Evolutionary conservation across 2,797 vertebrate species (phyloP).

Genomic region (Micropoecilia bifurca): DNA sequence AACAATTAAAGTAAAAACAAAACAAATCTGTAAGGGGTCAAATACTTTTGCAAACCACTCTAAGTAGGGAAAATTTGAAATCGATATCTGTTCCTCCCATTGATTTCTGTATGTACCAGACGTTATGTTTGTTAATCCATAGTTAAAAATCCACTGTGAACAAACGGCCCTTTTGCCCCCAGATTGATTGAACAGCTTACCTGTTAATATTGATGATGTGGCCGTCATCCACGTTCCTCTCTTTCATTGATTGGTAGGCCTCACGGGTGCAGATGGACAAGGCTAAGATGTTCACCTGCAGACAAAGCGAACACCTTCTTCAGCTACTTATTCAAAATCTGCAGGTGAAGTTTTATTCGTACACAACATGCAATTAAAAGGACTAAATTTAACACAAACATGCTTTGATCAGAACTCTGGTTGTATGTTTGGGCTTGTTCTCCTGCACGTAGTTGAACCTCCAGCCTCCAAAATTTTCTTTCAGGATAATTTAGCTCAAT

Average conservation of each 20-base stretch:
- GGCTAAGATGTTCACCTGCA: constrained; percentile 93
- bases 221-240: constrained; percentile 91
- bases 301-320: background rate
- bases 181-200: constrained; percentile 66
- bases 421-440: background rate
- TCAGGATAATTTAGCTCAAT: background rate
- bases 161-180: constrained; percentile 23
- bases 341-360: background rate
- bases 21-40: background rate
- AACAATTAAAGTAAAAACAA: background rate
- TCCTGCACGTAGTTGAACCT: background rate
- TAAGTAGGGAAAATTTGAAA: background rate
- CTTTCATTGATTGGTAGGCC: constrained; percentile 96
- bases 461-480: background rate
- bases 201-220: constrained; percentile 99
- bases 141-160: constrained; percentile 18
- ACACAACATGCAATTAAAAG: background rate
- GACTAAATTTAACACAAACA: background rate
- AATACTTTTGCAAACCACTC: background rate
- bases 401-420: background rate
- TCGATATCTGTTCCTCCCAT: background rate
- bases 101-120: background rate
- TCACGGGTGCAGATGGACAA: constrained; percentile 95
- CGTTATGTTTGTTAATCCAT: background rate
- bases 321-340: background rate